Evolutionary conservation across 2,888 invertebrate genomes (phyloP).

Genomic region (Muscina levida): DNA sequence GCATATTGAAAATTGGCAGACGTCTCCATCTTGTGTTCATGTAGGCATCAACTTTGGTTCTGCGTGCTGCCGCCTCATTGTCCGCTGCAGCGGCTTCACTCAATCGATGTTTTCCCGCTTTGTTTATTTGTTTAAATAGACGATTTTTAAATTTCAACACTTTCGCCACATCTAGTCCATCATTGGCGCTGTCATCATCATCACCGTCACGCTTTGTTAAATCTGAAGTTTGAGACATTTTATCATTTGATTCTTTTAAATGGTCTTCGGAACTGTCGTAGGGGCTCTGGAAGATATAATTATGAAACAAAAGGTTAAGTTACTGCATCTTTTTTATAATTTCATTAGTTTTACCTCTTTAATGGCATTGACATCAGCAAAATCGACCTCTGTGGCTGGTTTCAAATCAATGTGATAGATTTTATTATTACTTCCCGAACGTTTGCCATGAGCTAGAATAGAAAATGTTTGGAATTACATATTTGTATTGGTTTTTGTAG

Average conservation of each 20-base stretch:
- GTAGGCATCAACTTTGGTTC: neutral
- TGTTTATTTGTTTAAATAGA: slow-evolving; percentile 37
- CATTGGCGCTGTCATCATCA: neutral
- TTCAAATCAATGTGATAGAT: slow-evolving; percentile 38
- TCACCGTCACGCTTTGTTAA: slow-evolving; percentile 6
- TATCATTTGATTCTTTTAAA: slow-evolving; percentile 6
- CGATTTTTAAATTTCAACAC: slow-evolving; percentile 41
- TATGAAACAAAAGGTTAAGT: neutral
- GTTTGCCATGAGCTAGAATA: slow-evolving; percentile 73
- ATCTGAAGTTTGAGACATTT: neutral
- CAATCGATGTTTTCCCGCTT: slow-evolving; percentile 22
- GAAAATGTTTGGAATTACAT: neutral
- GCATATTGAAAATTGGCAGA: slow-evolving; percentile 45
- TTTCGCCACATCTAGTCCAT: slow-evolving; percentile 14
- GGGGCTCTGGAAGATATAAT: slow-evolving; percentile 20
- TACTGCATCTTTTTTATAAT: neutral
- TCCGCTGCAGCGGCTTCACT: neutral
- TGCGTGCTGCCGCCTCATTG: neutral
- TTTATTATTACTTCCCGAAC: slow-evolving; percentile 69
- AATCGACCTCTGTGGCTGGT: slow-evolving; percentile 49
- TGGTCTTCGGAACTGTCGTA: slow-evolving; percentile 51
- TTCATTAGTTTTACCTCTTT: slow-evolving; percentile 12
- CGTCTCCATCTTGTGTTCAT: slow-evolving; percentile 55
- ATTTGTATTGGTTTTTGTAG: neutral
- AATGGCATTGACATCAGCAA: slow-evolving; percentile 47